phyloP scores from a whole-genome alignment of 2,113 vertebrate species.

The Marmota flaviventris region DNA sequence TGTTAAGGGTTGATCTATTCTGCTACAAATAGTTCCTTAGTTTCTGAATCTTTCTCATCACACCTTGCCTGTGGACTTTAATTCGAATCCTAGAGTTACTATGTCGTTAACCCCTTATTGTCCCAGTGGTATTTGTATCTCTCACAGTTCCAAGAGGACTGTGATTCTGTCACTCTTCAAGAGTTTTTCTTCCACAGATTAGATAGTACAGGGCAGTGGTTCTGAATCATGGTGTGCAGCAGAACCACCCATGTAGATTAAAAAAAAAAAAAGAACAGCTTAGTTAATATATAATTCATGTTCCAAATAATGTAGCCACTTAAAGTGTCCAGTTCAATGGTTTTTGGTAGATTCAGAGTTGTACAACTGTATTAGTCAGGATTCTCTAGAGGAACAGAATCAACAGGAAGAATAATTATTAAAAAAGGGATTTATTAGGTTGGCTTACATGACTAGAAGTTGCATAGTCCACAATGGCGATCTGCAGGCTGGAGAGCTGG shows the following conservation, averaged over 20 bases:
- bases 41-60: neutral
- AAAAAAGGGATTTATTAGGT: too few species aligned
- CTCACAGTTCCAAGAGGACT: neutral
- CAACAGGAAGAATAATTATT: too few species aligned
- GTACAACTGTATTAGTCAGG: too few species aligned
- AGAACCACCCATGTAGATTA: neutral
- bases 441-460: too few species aligned
- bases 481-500: too few species aligned
- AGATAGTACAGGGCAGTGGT: neutral
- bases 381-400: too few species aligned
- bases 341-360: neutral
- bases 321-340: neutral
- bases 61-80: neutral
- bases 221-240: neutral
- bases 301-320: neutral
- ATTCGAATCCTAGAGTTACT: neutral
- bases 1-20: neutral
- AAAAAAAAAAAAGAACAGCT: neutral
- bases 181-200: neutral
- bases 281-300: neutral
- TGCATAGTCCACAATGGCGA: too few species aligned
- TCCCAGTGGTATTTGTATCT: neutral
- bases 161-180: neutral
- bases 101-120: neutral
- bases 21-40: neutral